phyloP scores from a whole-genome alignment of 1,140 invertebrate genomes.

The Philopotamus ludificatus region DNA sequence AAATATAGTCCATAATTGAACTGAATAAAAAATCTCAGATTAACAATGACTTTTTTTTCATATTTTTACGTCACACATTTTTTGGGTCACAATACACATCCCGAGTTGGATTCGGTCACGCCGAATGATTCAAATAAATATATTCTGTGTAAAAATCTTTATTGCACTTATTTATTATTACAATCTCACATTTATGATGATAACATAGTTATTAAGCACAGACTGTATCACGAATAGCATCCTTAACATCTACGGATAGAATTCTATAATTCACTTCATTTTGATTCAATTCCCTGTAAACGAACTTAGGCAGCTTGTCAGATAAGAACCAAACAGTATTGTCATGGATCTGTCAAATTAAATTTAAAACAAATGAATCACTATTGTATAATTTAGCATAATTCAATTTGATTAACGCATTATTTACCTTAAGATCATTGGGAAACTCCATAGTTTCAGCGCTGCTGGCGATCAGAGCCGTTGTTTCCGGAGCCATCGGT shows the following conservation, averaged over 20 bases:
- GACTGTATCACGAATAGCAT: slow-evolving; percentile 59
- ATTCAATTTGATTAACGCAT: not conserved
- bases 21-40: too few relatives aligned
- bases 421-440: slow-evolving; percentile 64
- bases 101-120: too few relatives aligned
- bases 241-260: slow-evolving; percentile 56
- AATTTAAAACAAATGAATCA: slow-evolving; percentile 23
- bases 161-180: too few relatives aligned
- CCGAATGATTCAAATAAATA: too few relatives aligned
- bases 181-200: too few relatives aligned
- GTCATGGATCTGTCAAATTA: slow-evolving; percentile 57
- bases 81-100: too few relatives aligned
- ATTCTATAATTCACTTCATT: slow-evolving; percentile 65
- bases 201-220: too few relatives aligned
- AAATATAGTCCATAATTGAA: too few relatives aligned
- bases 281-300: slow-evolving; percentile 59
- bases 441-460: slow-evolving; percentile 66
- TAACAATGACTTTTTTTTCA: too few relatives aligned
- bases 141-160: too few relatives aligned
- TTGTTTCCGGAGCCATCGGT: slow-evolving; percentile 63
- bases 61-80: too few relatives aligned
- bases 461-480: slow-evolving; percentile 65
- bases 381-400: slow-evolving; percentile 11
- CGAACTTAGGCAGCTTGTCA: slow-evolving; percentile 64
- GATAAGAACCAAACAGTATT: slow-evolving; percentile 66